These are phyloP conservation scores for Cinclus mexicanus DNA, from an alignment of 2,113 vertebrate species.

Conservation along the genomic window DNA sequence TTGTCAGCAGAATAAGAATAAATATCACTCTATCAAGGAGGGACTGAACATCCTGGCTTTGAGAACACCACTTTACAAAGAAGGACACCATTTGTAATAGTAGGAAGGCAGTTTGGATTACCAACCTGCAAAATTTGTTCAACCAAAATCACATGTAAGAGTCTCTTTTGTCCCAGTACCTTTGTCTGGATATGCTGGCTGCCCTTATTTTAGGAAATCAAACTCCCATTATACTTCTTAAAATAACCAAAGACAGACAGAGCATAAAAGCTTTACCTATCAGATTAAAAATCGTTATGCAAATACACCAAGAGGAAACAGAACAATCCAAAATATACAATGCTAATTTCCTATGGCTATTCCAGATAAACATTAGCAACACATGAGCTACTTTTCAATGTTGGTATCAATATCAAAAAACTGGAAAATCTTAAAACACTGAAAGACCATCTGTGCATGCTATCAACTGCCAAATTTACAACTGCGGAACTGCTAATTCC, in stretches of 20 bases:
- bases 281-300: neutral
- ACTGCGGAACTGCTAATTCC: conserved; percentile 66
- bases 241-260: conserved; percentile 6
- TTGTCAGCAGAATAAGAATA: neutral
- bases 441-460: conserved; percentile 55
- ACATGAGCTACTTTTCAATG: conserved; percentile 37
- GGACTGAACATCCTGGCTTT: neutral
- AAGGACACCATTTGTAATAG: neutral
- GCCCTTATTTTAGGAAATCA: neutral
- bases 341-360: conserved; percentile 36
- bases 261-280: neutral
- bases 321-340: conserved; percentile 25
- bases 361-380: conserved; percentile 48
- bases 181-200: neutral
- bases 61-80: neutral
- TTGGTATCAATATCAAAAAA: conserved; percentile 73
- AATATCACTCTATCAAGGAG: neutral
- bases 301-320: neutral
- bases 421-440: conserved; percentile 62
- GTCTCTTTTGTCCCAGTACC: neutral
- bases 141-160: neutral
- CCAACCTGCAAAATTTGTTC: neutral
- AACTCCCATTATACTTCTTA: neutral
- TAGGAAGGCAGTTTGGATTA: neutral
- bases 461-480: conserved; percentile 61